Conservation (phyloP, 2,113 vertebrate genomes). For the Diphyllodes magnificus region DNA sequence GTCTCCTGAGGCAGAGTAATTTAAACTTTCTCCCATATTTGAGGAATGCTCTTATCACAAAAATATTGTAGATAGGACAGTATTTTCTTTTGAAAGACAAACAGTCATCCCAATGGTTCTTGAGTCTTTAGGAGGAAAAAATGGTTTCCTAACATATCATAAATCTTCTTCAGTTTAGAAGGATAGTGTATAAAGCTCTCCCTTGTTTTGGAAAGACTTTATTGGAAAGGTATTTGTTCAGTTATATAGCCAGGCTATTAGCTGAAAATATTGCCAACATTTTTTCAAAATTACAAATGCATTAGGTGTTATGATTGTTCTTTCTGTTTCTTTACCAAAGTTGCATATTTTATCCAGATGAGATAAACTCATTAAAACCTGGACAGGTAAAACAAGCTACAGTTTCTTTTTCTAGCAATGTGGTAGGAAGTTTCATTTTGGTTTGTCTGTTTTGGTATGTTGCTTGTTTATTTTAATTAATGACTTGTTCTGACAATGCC, state of each 20-base stretch:
- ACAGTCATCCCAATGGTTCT: background rate
- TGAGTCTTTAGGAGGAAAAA: background rate
- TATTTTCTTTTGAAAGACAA: background rate
- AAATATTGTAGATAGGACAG: background rate
- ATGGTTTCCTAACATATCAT: background rate
- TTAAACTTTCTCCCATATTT: background rate
- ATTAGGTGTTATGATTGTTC: background rate
- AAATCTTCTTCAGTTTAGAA: background rate
- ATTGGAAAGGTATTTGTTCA: background rate
- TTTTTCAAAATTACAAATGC: background rate
- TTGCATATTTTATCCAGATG: background rate
- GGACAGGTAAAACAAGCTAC: background rate
- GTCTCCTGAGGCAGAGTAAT: background rate
- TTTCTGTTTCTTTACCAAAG: background rate
- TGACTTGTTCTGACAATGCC: background rate
- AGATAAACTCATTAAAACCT: background rate
- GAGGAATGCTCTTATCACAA: background rate
- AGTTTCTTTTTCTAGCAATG: background rate
- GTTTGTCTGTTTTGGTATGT: background rate
- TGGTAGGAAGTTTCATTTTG: background rate
- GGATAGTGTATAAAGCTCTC: background rate
- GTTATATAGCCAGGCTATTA: background rate
- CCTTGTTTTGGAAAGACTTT: background rate
- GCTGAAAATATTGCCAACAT: background rate
- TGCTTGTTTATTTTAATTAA: background rate